Evolutionary conservation across 2,888 invertebrate species (phyloP).

Genomic region (Zaprionus bogoriensis): DNA sequence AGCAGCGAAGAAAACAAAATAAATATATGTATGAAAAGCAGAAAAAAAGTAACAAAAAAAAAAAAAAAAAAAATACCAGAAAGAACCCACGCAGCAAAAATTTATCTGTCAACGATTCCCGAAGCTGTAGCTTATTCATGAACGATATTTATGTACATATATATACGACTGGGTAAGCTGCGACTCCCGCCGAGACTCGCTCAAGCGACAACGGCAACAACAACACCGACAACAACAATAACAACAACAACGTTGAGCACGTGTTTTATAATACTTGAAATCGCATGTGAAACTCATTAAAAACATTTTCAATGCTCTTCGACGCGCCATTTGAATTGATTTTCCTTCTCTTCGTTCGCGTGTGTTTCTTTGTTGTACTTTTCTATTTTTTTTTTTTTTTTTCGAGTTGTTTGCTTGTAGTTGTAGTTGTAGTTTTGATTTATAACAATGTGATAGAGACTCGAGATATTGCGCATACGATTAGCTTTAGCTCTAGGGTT

Average conservation of each 20-base stretch:
- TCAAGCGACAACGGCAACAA: constrained; percentile 15
- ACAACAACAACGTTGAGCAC: constrained; percentile 6
- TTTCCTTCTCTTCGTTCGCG: neutral
- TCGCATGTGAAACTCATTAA: constrained; percentile 5
- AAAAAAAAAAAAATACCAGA: constrained; percentile 1
- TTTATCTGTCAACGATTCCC: constrained; percentile 11
- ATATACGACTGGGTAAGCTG: constrained; percentile 13
- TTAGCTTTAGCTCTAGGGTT: constrained; percentile 13
- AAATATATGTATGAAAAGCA: constrained; percentile 1
- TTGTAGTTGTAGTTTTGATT: neutral
- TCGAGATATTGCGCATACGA: constrained; percentile 2
- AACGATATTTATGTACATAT: constrained; percentile 34
- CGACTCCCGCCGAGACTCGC: neutral
- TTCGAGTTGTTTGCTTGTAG: neutral
- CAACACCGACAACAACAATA: constrained; percentile 17
- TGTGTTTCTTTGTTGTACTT: neutral
- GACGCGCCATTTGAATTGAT: no score
- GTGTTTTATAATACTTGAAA: constrained; percentile 1
- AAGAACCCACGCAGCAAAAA: constrained; percentile 35
- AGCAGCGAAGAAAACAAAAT: constrained; percentile 10
- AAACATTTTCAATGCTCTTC: constrained; percentile 1
- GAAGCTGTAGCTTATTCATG: constrained; percentile 40
- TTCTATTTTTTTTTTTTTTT: neutral
- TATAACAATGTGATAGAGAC: neutral
- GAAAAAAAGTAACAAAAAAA: neutral